Conservation (phyloP, 2,113 vertebrate genomes). For the Hemiscyllium ocellatum region DNA sequence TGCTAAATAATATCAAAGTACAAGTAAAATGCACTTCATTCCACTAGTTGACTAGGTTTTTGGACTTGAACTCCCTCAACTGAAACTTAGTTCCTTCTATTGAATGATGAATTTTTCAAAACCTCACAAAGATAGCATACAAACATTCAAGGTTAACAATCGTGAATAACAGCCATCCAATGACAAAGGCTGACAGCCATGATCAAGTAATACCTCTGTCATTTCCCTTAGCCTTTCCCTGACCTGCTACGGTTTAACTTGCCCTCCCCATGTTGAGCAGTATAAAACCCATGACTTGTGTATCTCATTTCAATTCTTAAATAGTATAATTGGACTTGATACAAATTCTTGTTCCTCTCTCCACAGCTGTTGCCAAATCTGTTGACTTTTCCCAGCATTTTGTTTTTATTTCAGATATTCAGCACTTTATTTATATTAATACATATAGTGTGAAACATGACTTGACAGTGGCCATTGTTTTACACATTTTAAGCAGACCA, state of each 20-base stretch:
- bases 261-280: no score
- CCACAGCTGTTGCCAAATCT: no score
- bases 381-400: no score
- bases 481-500: neutral
- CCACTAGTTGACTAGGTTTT: constrained; percentile 59
- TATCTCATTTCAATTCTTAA: no score
- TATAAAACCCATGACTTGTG: constrained; percentile 48
- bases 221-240: constrained; percentile 48
- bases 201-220: constrained; percentile 93
- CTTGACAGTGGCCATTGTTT: neutral
- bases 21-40: constrained; percentile 53
- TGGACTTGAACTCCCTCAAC: constrained; percentile 69
- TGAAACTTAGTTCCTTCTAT: constrained; percentile 58
- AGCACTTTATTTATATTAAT: neutral
- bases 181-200: constrained; percentile 86
- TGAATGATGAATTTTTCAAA: constrained; percentile 69
- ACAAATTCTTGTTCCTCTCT: no score
- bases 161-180: constrained; percentile 88
- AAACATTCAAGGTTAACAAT: constrained; percentile 91
- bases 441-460: neutral
- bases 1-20: constrained; percentile 59
- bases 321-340: no score
- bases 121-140: constrained; percentile 62
- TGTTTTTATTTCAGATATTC: no score
- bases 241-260: no score